Base-by-base conservation (phyloP, 2,888 invertebrate genomes). In the Cabera pusaria region DNA sequence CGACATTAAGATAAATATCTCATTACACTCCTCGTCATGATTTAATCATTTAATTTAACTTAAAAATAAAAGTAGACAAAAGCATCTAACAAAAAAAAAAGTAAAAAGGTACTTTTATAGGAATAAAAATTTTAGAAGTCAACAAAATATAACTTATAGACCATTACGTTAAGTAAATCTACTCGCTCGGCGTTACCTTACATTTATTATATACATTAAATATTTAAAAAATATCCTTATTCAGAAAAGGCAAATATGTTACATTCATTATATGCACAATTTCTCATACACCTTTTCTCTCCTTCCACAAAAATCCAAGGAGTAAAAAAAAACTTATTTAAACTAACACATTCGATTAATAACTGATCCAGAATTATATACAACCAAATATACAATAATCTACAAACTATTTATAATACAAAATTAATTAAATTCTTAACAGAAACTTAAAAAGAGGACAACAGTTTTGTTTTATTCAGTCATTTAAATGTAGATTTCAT, bases 321-420 rank as follows among this genome's bases (percentile, higher is more conserved):
- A 64, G 54, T 56, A 57, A 57, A 25, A 35, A 14, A 14, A 14
- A 47, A 50, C 56, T 57, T 40, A 48, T 1, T 11, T 20, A 27
- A 17, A n/a, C 11, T 21, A 33, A 28, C 28, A 10, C 23, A 44
- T 29, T 31, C 25, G 26, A 44, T 53, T 46, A 60, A 41, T 52
- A 45, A 59, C 48, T 59, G 56, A 64, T 72, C 53, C 64, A 69
- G 74, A 72, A 78, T 72, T 85, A 86, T 87, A 66, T 87, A 87
- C 87, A 87, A 84, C 79, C 84, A 85, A n/a, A 84, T 87, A 73
- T 84, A 87, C 83, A 86, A 57, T 52, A 69, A 62, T 14, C 14
- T n/a, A 62, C 55, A 70, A 69, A 66, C 52, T 36, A 41, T 58
- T 56, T 61, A 61, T 47, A 42, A 55, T 62, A 69, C 52, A 67